A percentile compares a stretch with the other conserved stretches of the same genome.
Evolutionary conservation across 2,888 invertebrate species (phyloP).

Genomic region (Hydriomena furcata): DNA sequence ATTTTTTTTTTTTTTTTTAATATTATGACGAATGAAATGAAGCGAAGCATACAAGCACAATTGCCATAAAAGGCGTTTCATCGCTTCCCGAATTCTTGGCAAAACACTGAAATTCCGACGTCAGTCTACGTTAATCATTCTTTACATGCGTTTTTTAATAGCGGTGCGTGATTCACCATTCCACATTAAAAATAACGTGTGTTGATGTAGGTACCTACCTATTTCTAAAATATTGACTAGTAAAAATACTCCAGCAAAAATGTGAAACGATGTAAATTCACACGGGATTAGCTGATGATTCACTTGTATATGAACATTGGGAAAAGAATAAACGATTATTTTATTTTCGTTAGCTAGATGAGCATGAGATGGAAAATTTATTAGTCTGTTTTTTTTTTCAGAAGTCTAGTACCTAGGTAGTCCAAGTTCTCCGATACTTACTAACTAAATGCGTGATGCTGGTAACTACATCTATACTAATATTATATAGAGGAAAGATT

Average conservation of each 20-base stretch:
- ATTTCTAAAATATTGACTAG: conserved; percentile 43
- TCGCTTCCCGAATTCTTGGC: conserved; percentile 16
- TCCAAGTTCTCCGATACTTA: too few relatives aligned
- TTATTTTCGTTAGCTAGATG: too few relatives aligned
- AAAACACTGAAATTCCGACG: conserved; percentile 20
- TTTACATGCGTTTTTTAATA: conserved; percentile 22
- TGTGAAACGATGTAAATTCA: conserved; percentile 28
- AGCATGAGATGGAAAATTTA: too few relatives aligned
- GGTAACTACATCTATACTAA: too few relatives aligned
- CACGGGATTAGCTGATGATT: conserved; percentile 22
- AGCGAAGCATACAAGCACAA: neutral
- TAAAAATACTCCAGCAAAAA: conserved; percentile 34
- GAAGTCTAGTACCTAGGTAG: too few relatives aligned
- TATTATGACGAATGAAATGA: neutral
- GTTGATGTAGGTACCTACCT: conserved; percentile 41
- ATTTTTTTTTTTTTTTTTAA: too few relatives aligned
- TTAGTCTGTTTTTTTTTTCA: too few relatives aligned
- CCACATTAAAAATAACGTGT: conserved; percentile 40
- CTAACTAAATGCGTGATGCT: too few relatives aligned
- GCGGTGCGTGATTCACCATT: conserved; percentile 44
- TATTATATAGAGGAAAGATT: too few relatives aligned
- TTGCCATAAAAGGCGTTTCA: conserved; percentile 16
- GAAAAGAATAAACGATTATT: conserved; percentile 3
- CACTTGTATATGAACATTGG: conserved; percentile 12
- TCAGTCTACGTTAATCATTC: conserved; percentile 29